phyloP scores from a whole-genome alignment of 2,797 vertebrate species.

The Falco naumanni region DNA sequence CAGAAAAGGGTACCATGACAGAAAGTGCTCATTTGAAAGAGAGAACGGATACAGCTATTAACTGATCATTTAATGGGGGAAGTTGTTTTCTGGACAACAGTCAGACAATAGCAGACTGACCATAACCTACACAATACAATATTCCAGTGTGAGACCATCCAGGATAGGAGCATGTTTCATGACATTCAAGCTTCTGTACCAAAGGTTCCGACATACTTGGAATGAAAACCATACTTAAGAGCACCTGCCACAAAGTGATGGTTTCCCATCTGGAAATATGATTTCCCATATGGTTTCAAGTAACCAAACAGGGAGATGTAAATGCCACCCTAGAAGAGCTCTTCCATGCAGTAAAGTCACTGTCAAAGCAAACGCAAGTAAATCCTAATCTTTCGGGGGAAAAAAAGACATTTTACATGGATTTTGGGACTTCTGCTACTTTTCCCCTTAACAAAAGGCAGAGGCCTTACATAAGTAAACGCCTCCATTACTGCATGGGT shows the following conservation, averaged over 20 bases:
- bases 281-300: neutral
- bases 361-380: neutral
- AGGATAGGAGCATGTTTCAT: neutral
- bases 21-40: neutral
- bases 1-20: neutral
- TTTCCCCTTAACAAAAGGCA: neutral
- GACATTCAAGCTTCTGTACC: neutral
- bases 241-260: neutral
- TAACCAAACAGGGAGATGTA: neutral
- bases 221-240: neutral
- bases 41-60: neutral
- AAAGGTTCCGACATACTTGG: neutral
- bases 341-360: neutral
- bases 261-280: neutral
- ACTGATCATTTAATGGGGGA: neutral
- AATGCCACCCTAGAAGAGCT: neutral
- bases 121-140: neutral
- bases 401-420: neutral
- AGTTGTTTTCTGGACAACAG: neutral
- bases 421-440: neutral
- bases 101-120: neutral
- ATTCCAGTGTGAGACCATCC: neutral
- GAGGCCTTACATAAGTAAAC: neutral
- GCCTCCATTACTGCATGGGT: neutral
- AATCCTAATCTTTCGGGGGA: neutral